These are phyloP conservation scores for Mnemiopsis leidyi DNA, from an alignment of 37 sponge, comb jelly and placozoan species.

Conservation along the genomic window DNA sequence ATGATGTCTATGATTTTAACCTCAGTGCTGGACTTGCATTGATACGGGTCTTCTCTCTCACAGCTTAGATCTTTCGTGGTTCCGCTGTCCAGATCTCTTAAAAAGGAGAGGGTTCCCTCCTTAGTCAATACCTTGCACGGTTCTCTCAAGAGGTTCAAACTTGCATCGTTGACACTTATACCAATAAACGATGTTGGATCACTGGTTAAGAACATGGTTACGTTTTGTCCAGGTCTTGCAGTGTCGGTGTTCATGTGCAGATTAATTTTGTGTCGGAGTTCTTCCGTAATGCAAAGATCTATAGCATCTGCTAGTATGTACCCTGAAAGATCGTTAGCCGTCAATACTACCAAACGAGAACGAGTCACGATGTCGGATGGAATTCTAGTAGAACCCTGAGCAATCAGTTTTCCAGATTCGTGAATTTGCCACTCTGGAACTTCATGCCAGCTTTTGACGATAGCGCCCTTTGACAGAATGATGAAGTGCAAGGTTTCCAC, in stretches of 20 bases:
- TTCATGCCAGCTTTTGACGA: background rate
- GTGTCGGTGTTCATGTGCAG: background rate
- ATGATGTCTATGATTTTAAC: conserved; percentile 17
- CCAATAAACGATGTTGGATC: conserved; percentile 3
- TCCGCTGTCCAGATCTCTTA: background rate
- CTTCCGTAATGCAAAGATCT: background rate
- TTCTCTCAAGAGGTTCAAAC: background rate
- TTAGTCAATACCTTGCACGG: conserved; percentile 38
- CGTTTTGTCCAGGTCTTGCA: background rate
- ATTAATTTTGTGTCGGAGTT: background rate
- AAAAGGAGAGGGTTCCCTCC: background rate
- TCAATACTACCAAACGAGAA: background rate
- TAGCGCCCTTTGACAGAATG: conserved; percentile 24
- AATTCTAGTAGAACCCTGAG: background rate
- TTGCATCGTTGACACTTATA: background rate
- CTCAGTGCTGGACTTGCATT: conserved; percentile 26
- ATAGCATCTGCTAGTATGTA: background rate
- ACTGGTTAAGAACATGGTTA: background rate
- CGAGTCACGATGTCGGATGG: background rate
- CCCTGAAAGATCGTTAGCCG: background rate
- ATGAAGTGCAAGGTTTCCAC: background rate
- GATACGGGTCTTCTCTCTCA: background rate
- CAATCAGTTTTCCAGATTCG: background rate
- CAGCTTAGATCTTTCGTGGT: background rate
- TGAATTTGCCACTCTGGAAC: background rate